Percentiles rank a stretch among this genome's conserved stretches.
phyloP scores from a whole-genome alignment of 2,113 vertebrate species.

The Apistogramma diplotaenia region DNA sequence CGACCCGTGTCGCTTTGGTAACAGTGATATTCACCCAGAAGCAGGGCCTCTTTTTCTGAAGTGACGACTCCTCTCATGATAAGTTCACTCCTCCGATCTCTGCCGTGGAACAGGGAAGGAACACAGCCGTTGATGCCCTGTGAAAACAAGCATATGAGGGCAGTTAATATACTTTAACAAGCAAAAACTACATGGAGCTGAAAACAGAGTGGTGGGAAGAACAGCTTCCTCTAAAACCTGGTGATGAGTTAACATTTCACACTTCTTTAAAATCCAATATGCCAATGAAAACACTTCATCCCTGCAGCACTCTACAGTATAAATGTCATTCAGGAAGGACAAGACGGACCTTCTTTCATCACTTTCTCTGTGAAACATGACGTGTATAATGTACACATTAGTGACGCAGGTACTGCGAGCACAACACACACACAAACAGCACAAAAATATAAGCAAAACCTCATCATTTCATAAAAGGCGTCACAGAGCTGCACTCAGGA shows the following conservation, averaged over 20 bases:
- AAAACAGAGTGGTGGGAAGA: not conserved
- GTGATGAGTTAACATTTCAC: not conserved
- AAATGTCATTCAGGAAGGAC: no score
- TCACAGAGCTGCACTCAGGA: not conserved
- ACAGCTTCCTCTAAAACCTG: no score
- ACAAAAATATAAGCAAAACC: not conserved
- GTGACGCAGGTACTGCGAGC: not conserved
- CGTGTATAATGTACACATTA: not conserved
- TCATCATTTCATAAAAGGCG: not conserved
- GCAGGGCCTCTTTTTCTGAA: slow-evolving; percentile 63
- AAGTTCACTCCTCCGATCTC: slow-evolving; percentile 41
- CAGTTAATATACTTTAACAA: not conserved
- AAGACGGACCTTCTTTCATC: not conserved
- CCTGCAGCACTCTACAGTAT: no score
- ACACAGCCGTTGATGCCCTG: slow-evolving; percentile 42
- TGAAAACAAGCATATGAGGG: not conserved
- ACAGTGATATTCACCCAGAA: slow-evolving; percentile 45
- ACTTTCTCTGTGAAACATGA: not conserved
- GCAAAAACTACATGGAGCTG: not conserved
- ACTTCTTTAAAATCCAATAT: not conserved
- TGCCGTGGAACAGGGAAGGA: slow-evolving; percentile 28
- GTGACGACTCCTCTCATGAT: slow-evolving; percentile 24
- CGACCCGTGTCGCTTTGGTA: not conserved
- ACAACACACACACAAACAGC: not conserved
- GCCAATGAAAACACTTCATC: no score